Base-by-base conservation (phyloP, 2,888 invertebrate genomes). In the Campopleginae sp. region DNA sequence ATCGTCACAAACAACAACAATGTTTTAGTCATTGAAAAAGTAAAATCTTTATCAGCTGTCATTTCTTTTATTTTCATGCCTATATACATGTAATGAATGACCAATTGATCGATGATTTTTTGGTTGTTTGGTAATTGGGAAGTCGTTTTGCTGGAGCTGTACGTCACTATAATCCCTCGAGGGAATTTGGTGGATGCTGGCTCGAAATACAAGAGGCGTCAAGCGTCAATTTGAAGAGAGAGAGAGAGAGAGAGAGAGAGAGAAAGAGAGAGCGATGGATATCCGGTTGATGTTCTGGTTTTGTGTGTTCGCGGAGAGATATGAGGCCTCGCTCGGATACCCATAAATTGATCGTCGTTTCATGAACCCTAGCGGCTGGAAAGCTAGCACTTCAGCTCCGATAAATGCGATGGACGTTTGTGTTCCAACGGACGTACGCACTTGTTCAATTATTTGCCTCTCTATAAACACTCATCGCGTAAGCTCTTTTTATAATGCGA, bases 121-220 rank as follows among this genome's bases (percentile, higher is more conserved):
- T 27, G 1, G 2, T 58, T 14, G 12, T 58, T 27, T 12, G 14
- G 14, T 14, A 48, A 19, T 51, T 17, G 48, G 51, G 70, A n/a
- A 48, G 33, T 70, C 70, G 70, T 71, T 71, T 48, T 33, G 51
- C 2, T 5, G 17, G n/a, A 48, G n/a, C 46, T 48, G 58, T 54
- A 54, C 23, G 23, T 48, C 14, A 23, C 54, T 8, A 7, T 70
- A 44, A 61, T 63, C 74, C 14, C 74, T 19, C 42, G 44, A 27
- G 63, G 63, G 46, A 75, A 48, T 48, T 63, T 19, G 10, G 63
- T 75, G 61, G 48, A 48, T 58, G 38, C 8, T 38, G n/a, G 48
- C 19, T 68, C n/a, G 74, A 70, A 79, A 79, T 33, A 33, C 27
- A 46, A 8, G 79, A 79, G 68, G 68, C 75, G 79, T 79, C 31